Percentiles rank a stretch among this genome's conserved stretches.
Evolutionary conservation across 1,140 invertebrate genomes (phyloP).

Genomic region (Polypedilum pembai): DNA sequence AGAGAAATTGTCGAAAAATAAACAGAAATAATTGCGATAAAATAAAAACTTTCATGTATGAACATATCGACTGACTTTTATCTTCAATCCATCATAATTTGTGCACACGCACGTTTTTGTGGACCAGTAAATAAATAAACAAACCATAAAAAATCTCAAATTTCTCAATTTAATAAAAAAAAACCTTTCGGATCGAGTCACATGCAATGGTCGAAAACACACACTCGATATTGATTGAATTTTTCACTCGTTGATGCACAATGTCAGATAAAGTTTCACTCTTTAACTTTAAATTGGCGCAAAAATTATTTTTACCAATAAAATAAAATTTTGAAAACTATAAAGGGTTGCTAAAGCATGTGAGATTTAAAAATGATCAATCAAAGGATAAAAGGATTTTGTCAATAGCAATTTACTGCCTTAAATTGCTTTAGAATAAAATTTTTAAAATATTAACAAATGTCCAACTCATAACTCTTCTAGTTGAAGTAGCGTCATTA

Average conservation of each 20-base stretch:
- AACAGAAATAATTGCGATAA: constrained; percentile 14
- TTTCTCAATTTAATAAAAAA: constrained; percentile 15
- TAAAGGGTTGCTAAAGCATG: no score
- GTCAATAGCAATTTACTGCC: background rate
- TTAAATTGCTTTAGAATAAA: background rate
- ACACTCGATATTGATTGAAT: constrained; percentile 9
- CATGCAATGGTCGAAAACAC: background rate
- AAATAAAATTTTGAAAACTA: no score
- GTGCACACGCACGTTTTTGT: constrained; percentile 6
- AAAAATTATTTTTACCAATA: no score
- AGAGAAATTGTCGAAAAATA: background rate
- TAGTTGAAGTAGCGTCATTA: background rate
- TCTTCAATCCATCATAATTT: constrained; percentile 15
- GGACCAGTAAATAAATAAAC: constrained; percentile 13
- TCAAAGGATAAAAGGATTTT: background rate
- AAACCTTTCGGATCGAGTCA: background rate
- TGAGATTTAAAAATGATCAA: background rate
- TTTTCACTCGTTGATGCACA: background rate
- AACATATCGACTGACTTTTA: background rate
- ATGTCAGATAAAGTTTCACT: constrained; percentile 11
- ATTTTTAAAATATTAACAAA: background rate
- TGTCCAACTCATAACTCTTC: background rate
- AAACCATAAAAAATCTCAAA: constrained; percentile 25
- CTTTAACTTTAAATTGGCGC: no score
- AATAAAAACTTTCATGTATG: background rate